These are phyloP conservation scores for Mormyrus iriodes DNA, from an alignment of 2,113 vertebrate species.

Conservation along the genomic window DNA sequence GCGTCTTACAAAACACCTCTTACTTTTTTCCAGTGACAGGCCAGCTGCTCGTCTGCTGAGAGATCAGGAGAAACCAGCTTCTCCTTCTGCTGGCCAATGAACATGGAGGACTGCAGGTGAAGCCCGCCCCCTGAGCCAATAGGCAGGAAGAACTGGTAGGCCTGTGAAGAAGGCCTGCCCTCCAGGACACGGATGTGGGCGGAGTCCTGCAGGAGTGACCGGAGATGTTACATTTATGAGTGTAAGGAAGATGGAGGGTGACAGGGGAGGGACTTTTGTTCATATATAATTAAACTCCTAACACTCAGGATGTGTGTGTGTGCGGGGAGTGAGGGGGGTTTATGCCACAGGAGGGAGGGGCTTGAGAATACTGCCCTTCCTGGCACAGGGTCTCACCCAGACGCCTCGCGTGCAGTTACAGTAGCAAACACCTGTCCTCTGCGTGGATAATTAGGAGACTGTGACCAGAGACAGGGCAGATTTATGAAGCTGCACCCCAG, in stretches of 20 bases:
- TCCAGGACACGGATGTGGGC: conserved; percentile 67
- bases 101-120: conserved; percentile 72
- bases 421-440: neutral
- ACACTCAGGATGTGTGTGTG: too few relatives aligned
- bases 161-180: conserved; percentile 62
- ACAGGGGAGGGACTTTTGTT: neutral
- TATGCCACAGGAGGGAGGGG: too few relatives aligned
- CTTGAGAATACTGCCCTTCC: neutral
- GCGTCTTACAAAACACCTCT: neutral
- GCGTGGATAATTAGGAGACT: neutral
- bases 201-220: conserved; percentile 59
- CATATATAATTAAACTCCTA: neutral
- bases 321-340: neutral
- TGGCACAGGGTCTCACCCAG: neutral
- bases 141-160: conserved; percentile 80
- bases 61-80: conserved; percentile 70
- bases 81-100: conserved; percentile 67
- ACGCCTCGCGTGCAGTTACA: neutral
- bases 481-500: neutral
- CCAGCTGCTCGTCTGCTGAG: conserved; percentile 73
- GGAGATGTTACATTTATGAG: neutral
- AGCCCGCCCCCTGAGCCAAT: conserved; percentile 65
- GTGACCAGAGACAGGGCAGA: neutral
- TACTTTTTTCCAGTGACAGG: conserved; percentile 86
- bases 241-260: neutral